Evolutionary conservation across 2,888 invertebrate species (phyloP).

Genomic region (Glyphotaelius pellucidus): DNA sequence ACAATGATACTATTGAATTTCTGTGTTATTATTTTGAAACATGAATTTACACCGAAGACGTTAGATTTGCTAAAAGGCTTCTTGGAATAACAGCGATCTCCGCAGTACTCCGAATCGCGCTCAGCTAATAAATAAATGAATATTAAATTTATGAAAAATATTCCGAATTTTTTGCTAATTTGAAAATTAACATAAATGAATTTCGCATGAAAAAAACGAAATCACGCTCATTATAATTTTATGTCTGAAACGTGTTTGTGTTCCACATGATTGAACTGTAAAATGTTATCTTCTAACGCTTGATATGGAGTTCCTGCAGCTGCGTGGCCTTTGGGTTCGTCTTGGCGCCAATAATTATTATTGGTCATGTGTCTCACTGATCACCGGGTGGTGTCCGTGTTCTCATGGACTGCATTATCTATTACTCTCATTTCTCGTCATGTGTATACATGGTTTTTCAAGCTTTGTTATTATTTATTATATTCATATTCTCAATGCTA

Average conservation of each 20-base stretch:
- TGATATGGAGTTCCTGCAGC: slow-evolving; percentile 18
- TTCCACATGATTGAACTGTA: slow-evolving; percentile 17
- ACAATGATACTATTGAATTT: too few species aligned
- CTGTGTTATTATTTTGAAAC: neutral
- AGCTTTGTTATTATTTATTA: neutral
- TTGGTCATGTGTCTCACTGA: neutral
- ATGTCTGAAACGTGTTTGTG: slow-evolving; percentile 25
- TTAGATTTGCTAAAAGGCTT: neutral
- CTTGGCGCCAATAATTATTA: slow-evolving; percentile 28
- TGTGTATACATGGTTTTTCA: neutral
- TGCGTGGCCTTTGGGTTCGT: slow-evolving; percentile 35
- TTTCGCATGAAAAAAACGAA: neutral
- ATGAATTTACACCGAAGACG: neutral
- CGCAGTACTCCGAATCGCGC: neutral
- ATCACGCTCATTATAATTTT: neutral
- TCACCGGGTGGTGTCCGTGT: neutral
- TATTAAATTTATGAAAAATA: neutral
- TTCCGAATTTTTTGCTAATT: neutral
- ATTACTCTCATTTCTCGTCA: too few species aligned
- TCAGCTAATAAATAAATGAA: neutral
- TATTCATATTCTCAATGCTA: too few species aligned
- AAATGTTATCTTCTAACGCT: slow-evolving; percentile 34
- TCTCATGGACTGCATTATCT: too few species aligned
- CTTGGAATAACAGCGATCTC: neutral
- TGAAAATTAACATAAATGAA: neutral